Percentiles rank a stretch among this genome's conserved stretches.
These are phyloP conservation scores for Helicoverpa assulta DNA, from an alignment of 2,888 invertebrate species.

Conservation along the genomic window DNA sequence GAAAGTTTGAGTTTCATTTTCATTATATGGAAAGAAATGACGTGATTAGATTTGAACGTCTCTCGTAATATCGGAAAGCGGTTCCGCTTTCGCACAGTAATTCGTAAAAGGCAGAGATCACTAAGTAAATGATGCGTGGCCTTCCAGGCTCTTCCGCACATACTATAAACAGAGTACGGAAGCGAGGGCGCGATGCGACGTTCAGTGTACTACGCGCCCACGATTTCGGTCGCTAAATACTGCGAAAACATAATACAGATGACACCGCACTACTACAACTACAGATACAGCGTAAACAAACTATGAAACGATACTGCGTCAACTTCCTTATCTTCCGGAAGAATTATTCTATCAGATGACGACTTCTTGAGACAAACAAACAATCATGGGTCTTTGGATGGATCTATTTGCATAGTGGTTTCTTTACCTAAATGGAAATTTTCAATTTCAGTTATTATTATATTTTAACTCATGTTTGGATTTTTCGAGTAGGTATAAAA, in stretches of 20 bases:
- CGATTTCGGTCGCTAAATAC: slow-evolving; percentile 64
- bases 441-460: background rate
- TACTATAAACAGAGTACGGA: slow-evolving; percentile 87
- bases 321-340: slow-evolving; percentile 84
- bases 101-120: slow-evolving; percentile 72
- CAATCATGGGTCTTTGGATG: slow-evolving; percentile 49
- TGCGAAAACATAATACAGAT: slow-evolving; percentile 64
- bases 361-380: slow-evolving; percentile 62
- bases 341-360: slow-evolving; percentile 69
- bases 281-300: slow-evolving; percentile 71
- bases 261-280: slow-evolving; percentile 63
- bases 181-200: slow-evolving; percentile 71
- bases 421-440: background rate
- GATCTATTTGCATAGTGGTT: slow-evolving; percentile 33
- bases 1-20: slow-evolving; percentile 39
- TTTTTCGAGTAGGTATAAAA: too few relatives aligned
- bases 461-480: too few relatives aligned
- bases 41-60: slow-evolving; percentile 17
- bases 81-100: slow-evolving; percentile 65
- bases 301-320: slow-evolving; percentile 65
- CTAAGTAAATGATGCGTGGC: slow-evolving; percentile 76
- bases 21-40: slow-evolving; percentile 14
- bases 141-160: slow-evolving; percentile 84
- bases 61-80: slow-evolving; percentile 47
- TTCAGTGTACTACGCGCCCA: slow-evolving; percentile 66